Base-by-base conservation (phyloP, 2,888 invertebrate genomes). In the Phrixothrix hirtus region DNA sequence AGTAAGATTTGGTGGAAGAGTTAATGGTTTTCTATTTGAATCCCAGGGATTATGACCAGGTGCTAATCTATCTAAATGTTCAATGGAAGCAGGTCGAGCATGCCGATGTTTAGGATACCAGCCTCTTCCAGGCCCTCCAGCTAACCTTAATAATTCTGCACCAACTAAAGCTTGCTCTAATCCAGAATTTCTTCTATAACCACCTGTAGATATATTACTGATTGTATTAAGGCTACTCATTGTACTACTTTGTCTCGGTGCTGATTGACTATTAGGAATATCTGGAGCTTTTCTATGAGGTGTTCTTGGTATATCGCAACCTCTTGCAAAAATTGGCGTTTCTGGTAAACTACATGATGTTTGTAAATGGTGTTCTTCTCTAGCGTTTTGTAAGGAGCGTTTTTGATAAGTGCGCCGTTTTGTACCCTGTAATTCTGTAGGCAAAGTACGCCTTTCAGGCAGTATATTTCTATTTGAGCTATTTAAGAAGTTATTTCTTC, bases 261-360 rank as follows among this genome's bases (percentile, higher is more conserved):
- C 84, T 21, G 85, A 80, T 55, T 79, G 77, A 14, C 69, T 72
- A 30, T 56, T 49, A 11, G 81, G 78, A 27, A 87, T 75, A 41
- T 82, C 83, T 1, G 84, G 82, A 53, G 83, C 84, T 29, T 82
- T 75, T 55, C 88, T 79, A 55, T 89, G 90, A 2, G 91, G 90
- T 1, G 91, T 91, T 54, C 91, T 81, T 0, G 91, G 89, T 60
- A 91, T 87, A 75, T 92, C 91, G 76, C 89, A 87, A 47, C 89
- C 89, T 60, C 92, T 81, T 2, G 90, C 89, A 74, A 92, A 92
- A 55, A 92, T 90, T 0, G 92, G 91, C 1, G 92, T 92, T 77
- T 92, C 92, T n/a, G 92, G 92, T 50, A 92, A 78, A 67, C 91
- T 91, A 62, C 90, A 91, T 0, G 91, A 91, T 2, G 91, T 91